Evolutionary conservation across 2,888 invertebrate genomes (phyloP).

Genomic region (Ethmia dodecea): DNA sequence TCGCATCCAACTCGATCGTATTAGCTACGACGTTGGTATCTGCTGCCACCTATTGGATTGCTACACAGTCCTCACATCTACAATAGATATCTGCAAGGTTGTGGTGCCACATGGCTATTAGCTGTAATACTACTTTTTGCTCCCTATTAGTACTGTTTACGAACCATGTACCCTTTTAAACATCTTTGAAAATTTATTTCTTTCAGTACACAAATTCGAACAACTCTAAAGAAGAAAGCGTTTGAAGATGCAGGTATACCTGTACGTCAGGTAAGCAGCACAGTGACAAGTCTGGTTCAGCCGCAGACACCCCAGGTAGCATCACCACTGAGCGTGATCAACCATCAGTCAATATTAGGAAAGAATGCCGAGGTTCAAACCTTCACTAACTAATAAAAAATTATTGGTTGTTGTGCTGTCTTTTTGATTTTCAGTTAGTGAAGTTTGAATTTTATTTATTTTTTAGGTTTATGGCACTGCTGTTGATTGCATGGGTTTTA

Average conservation of each 20-base stretch:
- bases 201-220: conserved; percentile 90
- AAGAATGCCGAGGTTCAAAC: conserved; percentile 71
- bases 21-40: no score
- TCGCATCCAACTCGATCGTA: no score
- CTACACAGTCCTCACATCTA: no score
- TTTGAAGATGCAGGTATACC: conserved; percentile 92
- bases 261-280: conserved; percentile 80
- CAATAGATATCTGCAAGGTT: no score
- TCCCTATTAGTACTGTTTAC: no score
- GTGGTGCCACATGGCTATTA: no score
- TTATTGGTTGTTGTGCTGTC: conserved; percentile 35
- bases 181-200: no score
- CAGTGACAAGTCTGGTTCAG: conserved; percentile 53
- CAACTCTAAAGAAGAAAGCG: conserved; percentile 90
- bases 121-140: no score
- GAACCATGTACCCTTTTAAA: no score
- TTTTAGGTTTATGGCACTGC: conserved; percentile 19
- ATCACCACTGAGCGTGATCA: conserved; percentile 47
- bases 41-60: no score
- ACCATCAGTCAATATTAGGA: conserved; percentile 60
- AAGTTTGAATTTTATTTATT: conserved; percentile 41
- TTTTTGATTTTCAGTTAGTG: conserved; percentile 38
- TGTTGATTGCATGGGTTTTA: conserved; percentile 18
- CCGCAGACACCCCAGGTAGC: conserved; percentile 48
- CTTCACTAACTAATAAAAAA: conserved; percentile 51